Conservation (phyloP, 2,113 vertebrate species). For the Ptychochromis oligacanthus region DNA sequence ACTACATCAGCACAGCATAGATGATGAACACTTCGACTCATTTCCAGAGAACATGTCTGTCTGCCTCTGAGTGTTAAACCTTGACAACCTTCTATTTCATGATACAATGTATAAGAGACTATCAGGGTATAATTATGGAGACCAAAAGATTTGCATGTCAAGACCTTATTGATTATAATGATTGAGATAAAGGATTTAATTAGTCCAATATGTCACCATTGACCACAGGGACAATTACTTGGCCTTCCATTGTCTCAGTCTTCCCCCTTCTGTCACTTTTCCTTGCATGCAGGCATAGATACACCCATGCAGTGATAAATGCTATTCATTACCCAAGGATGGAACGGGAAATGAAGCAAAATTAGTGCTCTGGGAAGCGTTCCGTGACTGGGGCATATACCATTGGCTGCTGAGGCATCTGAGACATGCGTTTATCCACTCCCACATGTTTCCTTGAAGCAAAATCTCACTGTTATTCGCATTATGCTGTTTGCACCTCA, state of each 20-base stretch:
- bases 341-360: constrained; percentile 56
- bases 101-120: constrained; percentile 6
- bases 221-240: constrained; percentile 29
- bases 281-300: constrained; percentile 16
- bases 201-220: constrained; percentile 9
- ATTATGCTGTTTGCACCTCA: constrained; percentile 19
- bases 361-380: constrained; percentile 50
- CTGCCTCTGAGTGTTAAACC: constrained; percentile 20
- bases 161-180: constrained; percentile 31
- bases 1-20: constrained; percentile 25
- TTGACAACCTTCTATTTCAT: constrained; percentile 27
- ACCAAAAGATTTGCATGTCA: constrained; percentile 25
- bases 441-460: constrained; percentile 46
- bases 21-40: constrained; percentile 25
- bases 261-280: constrained; percentile 14
- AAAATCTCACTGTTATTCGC: constrained; percentile 32
- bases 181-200: constrained; percentile 43
- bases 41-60: constrained; percentile 7
- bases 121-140: constrained; percentile 28
- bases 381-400: constrained; percentile 40
- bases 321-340: constrained; percentile 59
- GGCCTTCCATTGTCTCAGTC: constrained; percentile 33
- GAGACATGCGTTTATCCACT: constrained; percentile 62
- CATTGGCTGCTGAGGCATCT: constrained; percentile 24
- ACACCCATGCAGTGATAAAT: constrained; percentile 54